Percentiles rank a stretch among this genome's conserved stretches.
phyloP scores from a whole-genome alignment of 2,113 vertebrate genomes.

The Pedionomus torquatus region DNA sequence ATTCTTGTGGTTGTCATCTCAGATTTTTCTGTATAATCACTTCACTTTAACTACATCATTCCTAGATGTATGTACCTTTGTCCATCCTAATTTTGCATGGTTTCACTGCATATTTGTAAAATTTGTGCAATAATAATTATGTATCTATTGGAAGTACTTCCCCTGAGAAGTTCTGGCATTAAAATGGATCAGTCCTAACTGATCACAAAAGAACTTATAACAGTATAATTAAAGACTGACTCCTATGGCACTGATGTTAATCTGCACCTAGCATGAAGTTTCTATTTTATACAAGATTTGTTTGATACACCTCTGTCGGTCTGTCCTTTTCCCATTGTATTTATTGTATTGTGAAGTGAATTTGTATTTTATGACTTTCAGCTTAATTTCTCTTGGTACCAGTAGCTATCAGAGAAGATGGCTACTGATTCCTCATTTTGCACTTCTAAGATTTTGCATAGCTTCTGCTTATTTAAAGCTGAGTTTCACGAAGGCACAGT shows the following conservation, averaged over 20 bases:
- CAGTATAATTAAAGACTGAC: background rate
- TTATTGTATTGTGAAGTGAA: background rate
- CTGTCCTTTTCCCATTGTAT: background rate
- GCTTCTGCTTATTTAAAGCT: background rate
- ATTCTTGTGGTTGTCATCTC: background rate
- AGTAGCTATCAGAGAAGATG: background rate
- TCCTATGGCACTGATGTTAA: background rate
- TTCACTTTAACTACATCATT: background rate
- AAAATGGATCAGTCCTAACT: background rate
- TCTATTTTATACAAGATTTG: background rate
- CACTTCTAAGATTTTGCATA: background rate
- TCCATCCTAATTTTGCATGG: background rate
- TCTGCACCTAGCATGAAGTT: background rate
- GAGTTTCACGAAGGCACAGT: background rate
- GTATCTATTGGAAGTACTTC: background rate
- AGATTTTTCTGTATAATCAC: background rate
- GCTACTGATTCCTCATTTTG: background rate
- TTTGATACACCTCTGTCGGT: background rate
- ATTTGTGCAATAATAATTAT: background rate
- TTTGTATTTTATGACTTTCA: background rate
- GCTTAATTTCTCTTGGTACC: background rate
- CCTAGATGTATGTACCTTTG: background rate
- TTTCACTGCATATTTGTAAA: background rate
- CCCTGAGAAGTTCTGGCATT: background rate
- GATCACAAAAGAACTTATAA: background rate